A percentile compares a stretch with the other conserved stretches of the same genome.
These are phyloP conservation scores for Atrina japonica DNA, from an alignment of 2,888 invertebrate species.

Conservation along the genomic window DNA sequence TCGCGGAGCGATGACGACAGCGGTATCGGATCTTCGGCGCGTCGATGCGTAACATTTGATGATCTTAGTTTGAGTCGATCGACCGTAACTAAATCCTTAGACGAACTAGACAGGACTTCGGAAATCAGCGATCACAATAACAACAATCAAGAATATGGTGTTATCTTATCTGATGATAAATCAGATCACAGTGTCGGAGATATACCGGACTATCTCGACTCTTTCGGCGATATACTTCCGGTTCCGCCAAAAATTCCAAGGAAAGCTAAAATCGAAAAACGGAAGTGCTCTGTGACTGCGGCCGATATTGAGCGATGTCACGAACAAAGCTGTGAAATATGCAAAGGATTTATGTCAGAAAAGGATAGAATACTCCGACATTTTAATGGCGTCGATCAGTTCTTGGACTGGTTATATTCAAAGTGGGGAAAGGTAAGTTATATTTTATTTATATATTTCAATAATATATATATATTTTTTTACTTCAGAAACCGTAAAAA, in stretches of 20 bases:
- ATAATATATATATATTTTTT: too few species aligned
- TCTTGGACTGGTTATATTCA: slow-evolving; percentile 53
- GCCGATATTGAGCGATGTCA: slow-evolving; percentile 31
- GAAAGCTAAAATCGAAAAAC: slow-evolving; percentile 3
- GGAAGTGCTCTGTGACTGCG: neutral
- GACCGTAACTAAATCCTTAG: slow-evolving; percentile 36
- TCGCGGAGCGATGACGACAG: slow-evolving; percentile 37
- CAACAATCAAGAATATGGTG: slow-evolving; percentile 1
- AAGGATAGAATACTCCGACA: slow-evolving; percentile 41
- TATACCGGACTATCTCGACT: slow-evolving; percentile 45
- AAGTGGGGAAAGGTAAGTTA: slow-evolving; percentile 53
- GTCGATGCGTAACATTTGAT: slow-evolving; percentile 46
- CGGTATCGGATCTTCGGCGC: slow-evolving; percentile 39
- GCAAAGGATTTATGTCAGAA: slow-evolving; percentile 41
- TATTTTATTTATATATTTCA: too few species aligned
- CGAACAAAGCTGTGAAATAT: slow-evolving; percentile 39
- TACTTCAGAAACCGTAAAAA: too few species aligned
- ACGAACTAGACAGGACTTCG: slow-evolving; percentile 37
- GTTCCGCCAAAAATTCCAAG: slow-evolving; percentile 19
- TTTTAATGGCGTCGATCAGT: slow-evolving; percentile 49
- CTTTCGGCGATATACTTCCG: slow-evolving; percentile 37
- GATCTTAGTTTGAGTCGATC: slow-evolving; percentile 42
- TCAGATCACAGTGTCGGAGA: slow-evolving; percentile 8
- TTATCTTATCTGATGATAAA: neutral
- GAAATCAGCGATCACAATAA: slow-evolving; percentile 14